A percentile compares a stretch with the other conserved stretches of the same genome.
These are phyloP conservation scores for Euphonia xanthogaster DNA, from an alignment of 2,797 vertebrate genomes.

Conservation along the genomic window DNA sequence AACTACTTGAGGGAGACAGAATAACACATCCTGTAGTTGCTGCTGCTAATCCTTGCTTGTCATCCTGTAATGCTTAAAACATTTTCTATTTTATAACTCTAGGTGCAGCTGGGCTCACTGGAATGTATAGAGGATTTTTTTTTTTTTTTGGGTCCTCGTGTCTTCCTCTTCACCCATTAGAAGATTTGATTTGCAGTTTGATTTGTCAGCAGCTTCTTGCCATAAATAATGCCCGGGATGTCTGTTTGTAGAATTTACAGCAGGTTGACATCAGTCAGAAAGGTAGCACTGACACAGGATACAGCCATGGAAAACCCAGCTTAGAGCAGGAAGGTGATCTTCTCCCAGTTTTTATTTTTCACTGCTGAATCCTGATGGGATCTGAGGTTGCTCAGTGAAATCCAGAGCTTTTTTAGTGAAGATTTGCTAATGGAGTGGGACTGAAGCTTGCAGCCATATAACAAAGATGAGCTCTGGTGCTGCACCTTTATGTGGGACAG, in stretches of 20 bases:
- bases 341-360: background rate
- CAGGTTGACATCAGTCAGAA: background rate
- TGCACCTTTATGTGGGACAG: background rate
- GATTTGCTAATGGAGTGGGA: accelerated
- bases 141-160: background rate
- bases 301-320: background rate
- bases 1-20: background rate
- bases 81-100: background rate
- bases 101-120: background rate
- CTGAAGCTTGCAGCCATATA: background rate
- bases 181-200: background rate
- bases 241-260: background rate
- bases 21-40: background rate
- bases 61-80: background rate
- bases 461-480: background rate
- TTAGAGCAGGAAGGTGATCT: background rate
- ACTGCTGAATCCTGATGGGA: background rate
- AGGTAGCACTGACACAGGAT: background rate
- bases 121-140: background rate
- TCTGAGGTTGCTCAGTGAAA: background rate
- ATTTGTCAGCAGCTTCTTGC: background rate
- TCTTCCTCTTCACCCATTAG: background rate
- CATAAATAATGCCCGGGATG: background rate
- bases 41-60: background rate
- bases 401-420: background rate